Conservation (phyloP, 2,797 vertebrate species). For the Lacerta agilis region DNA sequence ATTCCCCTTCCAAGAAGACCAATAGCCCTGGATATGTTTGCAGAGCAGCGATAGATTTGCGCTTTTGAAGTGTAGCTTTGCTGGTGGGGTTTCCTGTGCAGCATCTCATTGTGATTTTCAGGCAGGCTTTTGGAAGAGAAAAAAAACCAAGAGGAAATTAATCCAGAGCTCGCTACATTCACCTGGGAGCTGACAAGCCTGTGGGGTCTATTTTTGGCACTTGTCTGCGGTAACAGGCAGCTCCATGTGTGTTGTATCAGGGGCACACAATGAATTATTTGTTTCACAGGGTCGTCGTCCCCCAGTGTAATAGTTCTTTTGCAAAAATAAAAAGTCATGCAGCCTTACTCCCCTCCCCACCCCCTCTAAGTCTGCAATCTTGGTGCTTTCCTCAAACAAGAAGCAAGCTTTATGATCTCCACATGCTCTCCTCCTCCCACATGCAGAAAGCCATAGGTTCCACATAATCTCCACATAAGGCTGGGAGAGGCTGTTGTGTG, state of each 20-base stretch:
- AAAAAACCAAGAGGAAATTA: neutral
- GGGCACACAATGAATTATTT: neutral
- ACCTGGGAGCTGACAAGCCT: accelerated
- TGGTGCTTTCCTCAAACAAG: neutral
- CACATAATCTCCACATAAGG: no score
- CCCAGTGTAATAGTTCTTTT: neutral
- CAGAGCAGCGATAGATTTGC: accelerated
- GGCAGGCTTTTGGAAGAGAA: accelerated
- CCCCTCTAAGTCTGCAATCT: no score
- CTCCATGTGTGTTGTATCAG: neutral
- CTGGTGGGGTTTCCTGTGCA: neutral
- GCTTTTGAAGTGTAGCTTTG: accelerated
- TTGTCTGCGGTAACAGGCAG: neutral
- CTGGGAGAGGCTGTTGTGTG: no score
- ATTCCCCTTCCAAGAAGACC: neutral
- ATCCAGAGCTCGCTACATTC: neutral
- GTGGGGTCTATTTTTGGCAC: neutral
- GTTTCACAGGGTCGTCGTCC: neutral
- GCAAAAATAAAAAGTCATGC: no score
- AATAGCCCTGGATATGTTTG: neutral
- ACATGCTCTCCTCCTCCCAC: neutral
- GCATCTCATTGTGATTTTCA: neutral
- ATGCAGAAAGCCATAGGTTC: neutral
- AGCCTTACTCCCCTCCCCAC: no score
- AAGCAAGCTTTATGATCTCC: neutral